A percentile compares a stretch with the other conserved stretches of the same genome.
phyloP scores from a whole-genome alignment of 1,140 invertebrate genomes.

The Cherax quadricarinatus region DNA sequence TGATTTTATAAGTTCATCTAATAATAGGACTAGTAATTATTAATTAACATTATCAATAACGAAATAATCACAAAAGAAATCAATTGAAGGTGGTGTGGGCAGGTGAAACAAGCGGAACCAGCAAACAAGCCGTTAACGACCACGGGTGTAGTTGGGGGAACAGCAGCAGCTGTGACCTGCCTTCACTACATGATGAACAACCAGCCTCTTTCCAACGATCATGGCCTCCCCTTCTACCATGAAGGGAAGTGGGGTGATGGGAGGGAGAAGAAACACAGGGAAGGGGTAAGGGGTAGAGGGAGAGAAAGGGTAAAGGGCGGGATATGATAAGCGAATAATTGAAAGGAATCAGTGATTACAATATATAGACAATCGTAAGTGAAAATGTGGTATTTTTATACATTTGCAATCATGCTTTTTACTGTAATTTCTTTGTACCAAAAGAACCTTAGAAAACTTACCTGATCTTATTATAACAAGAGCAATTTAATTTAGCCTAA shows the following conservation, averaged over 20 bases:
- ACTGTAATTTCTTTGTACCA: too few species aligned
- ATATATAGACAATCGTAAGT: constrained; percentile 19
- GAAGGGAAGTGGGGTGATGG: too few species aligned
- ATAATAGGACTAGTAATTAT: too few species aligned
- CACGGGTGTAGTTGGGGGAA: background rate
- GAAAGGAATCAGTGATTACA: background rate
- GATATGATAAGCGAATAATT: background rate
- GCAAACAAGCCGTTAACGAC: background rate
- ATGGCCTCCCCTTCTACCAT: background rate
- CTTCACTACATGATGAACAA: background rate
- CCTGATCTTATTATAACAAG: too few species aligned
- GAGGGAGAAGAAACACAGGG: too few species aligned
- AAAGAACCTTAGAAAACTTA: too few species aligned
- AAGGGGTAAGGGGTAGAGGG: background rate
- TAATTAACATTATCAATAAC: too few species aligned
- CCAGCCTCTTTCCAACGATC: background rate
- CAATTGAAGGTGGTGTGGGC: too few species aligned
- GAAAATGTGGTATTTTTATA: constrained; percentile 11
- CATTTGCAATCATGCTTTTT: background rate
- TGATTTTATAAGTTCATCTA: too few species aligned
- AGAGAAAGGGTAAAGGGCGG: background rate
- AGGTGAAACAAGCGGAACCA: too few species aligned
- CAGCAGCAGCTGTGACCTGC: background rate
- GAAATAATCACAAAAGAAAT: too few species aligned
- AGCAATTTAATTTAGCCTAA: too few species aligned